These are phyloP conservation scores for Periophthalmodon schlosseri DNA, from an alignment of 2,113 vertebrate genomes.

Conservation along the genomic window DNA sequence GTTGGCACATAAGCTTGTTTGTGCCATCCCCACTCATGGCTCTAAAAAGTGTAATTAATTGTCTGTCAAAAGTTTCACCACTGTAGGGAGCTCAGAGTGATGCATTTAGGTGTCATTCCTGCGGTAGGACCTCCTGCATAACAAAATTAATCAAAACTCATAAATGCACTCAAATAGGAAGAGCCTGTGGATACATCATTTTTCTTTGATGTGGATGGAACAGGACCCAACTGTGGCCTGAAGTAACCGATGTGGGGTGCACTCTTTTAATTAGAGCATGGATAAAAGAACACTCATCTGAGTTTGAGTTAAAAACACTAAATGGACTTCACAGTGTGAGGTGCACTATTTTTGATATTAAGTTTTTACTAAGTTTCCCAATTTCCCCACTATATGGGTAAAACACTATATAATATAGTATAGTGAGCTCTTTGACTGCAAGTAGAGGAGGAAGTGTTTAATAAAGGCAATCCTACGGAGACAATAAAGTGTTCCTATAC, in stretches of 20 bases:
- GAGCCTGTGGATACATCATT: not conserved
- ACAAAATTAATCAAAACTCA: constrained; percentile 3
- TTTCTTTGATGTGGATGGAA: not conserved
- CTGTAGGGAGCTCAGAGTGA: constrained; percentile 1
- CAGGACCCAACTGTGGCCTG: not conserved
- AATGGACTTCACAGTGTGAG: not conserved
- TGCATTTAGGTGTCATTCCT: not conserved
- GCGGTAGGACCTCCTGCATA: not conserved
- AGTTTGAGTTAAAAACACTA: not conserved
- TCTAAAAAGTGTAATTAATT: not conserved
- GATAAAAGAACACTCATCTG: not conserved
- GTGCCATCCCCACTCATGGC: not conserved
- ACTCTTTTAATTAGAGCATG: not conserved
- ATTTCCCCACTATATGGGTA: not conserved
- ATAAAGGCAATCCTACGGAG: too few relatives aligned
- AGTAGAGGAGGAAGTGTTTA: too few relatives aligned
- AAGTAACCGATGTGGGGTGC: not conserved
- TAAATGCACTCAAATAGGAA: not conserved
- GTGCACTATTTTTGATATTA: not conserved
- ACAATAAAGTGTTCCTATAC: too few relatives aligned
- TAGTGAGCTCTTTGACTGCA: too few relatives aligned
- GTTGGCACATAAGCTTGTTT: not conserved
- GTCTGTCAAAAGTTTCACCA: not conserved
- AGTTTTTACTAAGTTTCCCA: not conserved
- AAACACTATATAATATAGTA: too few relatives aligned